Percentiles rank a stretch among this genome's conserved stretches.
Conservation (phyloP, 2,888 invertebrate genomes). For the Helleia helle region DNA sequence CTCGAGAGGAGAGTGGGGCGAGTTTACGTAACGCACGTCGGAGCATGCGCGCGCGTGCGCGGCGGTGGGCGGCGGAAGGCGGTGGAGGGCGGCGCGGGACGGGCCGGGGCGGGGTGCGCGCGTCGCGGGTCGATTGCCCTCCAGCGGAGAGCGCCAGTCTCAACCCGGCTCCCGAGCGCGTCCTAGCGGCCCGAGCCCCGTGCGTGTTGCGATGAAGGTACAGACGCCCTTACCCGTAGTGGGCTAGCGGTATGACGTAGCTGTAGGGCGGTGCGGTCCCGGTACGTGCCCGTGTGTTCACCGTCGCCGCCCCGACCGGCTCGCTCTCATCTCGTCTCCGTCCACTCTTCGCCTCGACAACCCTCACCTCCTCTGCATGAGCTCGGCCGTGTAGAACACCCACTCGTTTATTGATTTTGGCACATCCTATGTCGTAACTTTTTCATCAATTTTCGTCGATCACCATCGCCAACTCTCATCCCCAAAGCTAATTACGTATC, state of each 20-base stretch:
- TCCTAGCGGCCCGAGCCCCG: slow-evolving; percentile 22
- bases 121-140: slow-evolving; percentile 27
- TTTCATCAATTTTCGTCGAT: not conserved
- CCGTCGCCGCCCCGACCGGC: slow-evolving; percentile 27
- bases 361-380: slow-evolving; percentile 2
- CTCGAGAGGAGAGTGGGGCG: slow-evolving; percentile 18
- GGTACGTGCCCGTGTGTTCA: slow-evolving; percentile 40
- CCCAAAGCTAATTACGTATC: no score
- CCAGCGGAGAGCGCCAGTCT: slow-evolving; percentile 27
- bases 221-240: slow-evolving; percentile 48
- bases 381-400: not conserved
- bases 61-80: slow-evolving; percentile 30
- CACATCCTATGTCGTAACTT: slow-evolving; percentile 1
- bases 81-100: slow-evolving; percentile 25
- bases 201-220: slow-evolving; percentile 68
- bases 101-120: slow-evolving; percentile 24
- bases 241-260: slow-evolving; percentile 57
- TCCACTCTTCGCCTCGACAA: slow-evolving; percentile 12
- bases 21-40: slow-evolving; percentile 1
- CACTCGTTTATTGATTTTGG: slow-evolving; percentile 6
- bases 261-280: slow-evolving; percentile 50
- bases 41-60: slow-evolving; percentile 12
- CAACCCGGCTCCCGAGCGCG: slow-evolving; percentile 26
- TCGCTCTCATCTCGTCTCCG: not conserved
- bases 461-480: no score